These are phyloP conservation scores for Melinaea marsaeus DNA, from an alignment of 2,888 invertebrate genomes.

Conservation along the genomic window DNA sequence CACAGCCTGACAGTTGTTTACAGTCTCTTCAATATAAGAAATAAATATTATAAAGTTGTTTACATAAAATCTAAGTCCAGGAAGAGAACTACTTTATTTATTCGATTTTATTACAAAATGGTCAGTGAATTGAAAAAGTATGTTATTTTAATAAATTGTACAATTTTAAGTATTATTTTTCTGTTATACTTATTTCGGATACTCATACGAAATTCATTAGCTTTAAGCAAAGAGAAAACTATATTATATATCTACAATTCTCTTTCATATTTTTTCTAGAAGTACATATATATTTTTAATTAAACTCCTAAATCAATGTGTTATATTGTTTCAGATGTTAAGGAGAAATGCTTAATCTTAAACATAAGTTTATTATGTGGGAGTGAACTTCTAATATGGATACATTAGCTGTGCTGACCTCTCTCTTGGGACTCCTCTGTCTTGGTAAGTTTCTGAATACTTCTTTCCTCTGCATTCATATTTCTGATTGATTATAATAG, in stretches of 20 bases:
- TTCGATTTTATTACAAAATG: slow-evolving; percentile 14
- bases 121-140: slow-evolving; percentile 10
- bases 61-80: slow-evolving; percentile 47
- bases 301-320: slow-evolving; percentile 10
- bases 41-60: slow-evolving; percentile 60
- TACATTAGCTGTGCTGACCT: slow-evolving; percentile 54
- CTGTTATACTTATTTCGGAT: background rate
- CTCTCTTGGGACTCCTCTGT: slow-evolving; percentile 61
- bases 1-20: slow-evolving; percentile 59
- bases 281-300: no score
- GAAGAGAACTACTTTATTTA: slow-evolving; percentile 19
- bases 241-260: no score
- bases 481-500: no score
- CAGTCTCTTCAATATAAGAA: slow-evolving; percentile 51
- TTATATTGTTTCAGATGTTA: slow-evolving; percentile 54
- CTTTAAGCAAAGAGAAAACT: no score
- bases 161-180: background rate
- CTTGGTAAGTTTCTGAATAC: slow-evolving; percentile 48
- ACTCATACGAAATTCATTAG: no score
- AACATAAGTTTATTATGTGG: slow-evolving; percentile 45
- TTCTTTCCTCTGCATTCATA: no score
- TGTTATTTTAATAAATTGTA: background rate
- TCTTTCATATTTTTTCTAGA: no score
- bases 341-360: slow-evolving; percentile 43
- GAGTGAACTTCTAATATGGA: slow-evolving; percentile 57